Percentiles rank a stretch among this genome's conserved stretches.
phyloP scores from a whole-genome alignment of 2,888 invertebrate species.

The Heteropelma amictum region DNA sequence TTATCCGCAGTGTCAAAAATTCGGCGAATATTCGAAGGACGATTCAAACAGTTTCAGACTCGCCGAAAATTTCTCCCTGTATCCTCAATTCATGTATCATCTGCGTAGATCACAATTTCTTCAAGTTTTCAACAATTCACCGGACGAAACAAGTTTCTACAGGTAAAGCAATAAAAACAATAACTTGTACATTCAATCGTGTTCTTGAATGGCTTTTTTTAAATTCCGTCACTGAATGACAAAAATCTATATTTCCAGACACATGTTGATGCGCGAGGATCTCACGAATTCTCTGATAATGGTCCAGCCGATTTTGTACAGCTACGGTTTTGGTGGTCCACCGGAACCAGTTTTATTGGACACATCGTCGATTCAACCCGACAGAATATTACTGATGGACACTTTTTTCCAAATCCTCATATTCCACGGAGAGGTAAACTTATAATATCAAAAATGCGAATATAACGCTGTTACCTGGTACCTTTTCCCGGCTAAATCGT shows the following conservation, averaged over 20 bases:
- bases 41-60: conserved; percentile 97
- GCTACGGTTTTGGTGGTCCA: conserved; percentile 98
- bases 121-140: conserved; percentile 99
- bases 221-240: background rate
- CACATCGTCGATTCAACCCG: conserved; percentile 97
- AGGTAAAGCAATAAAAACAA: conserved; percentile 80
- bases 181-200: background rate
- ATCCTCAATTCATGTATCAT: conserved; percentile 99
- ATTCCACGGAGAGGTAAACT: conserved; percentile 95
- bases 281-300: conserved; percentile 98
- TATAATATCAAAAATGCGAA: background rate
- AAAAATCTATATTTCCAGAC: conserved; percentile 80
- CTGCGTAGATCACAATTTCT: conserved; percentile 98
- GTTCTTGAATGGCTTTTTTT: background rate
- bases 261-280: conserved; percentile 98
- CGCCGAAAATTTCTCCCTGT: conserved; percentile 97
- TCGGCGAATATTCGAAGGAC: conserved; percentile 98
- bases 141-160: conserved; percentile 99
- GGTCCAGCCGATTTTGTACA: conserved; percentile 99
- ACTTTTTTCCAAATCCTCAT: conserved; percentile 99
- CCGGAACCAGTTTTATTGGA: conserved; percentile 98
- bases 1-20: conserved; percentile 96
- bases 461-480: no score
- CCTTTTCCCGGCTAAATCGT: no score
- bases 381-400: conserved; percentile 98